These are phyloP conservation scores for Trichechus manatus DNA, from an alignment of 2,113 vertebrate genomes.

Conservation along the genomic window DNA sequence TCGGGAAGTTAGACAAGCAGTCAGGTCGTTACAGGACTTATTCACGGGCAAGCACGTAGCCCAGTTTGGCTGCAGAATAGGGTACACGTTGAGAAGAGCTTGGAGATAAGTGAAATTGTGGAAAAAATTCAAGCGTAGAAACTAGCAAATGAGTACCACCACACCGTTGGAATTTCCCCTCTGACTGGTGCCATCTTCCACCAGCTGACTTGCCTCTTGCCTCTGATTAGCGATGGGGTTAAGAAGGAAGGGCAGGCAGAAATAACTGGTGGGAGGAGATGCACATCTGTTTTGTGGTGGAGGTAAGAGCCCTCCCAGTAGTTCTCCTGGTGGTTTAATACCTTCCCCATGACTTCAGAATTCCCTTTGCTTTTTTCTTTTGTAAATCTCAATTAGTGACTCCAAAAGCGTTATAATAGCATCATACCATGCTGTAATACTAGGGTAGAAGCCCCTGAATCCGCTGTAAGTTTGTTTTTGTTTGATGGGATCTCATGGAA, in stretches of 20 bases:
- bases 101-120: neutral
- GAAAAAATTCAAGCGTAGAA: neutral
- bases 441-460: neutral
- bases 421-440: neutral
- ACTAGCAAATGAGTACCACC: neutral
- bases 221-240: neutral
- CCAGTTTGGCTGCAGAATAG: neutral
- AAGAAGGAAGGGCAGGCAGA: neutral
- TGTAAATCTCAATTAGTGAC: neutral
- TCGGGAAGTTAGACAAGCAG: neutral
- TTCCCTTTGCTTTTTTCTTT: neutral
- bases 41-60: neutral
- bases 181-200: neutral
- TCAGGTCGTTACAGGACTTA: neutral
- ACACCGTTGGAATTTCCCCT: neutral
- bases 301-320: neutral
- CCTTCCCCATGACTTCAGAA: neutral
- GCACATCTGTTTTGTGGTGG: neutral
- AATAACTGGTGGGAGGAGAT: neutral
- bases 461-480: neutral
- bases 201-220: neutral
- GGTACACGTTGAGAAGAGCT: neutral
- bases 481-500: neutral
- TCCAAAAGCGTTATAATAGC: constrained; percentile 25
- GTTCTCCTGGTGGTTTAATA: neutral